Evolutionary conservation across 2,888 invertebrate species (phyloP), one percentile per base, ranked within the genome.

Genomic region (Criorhina ranunculi): DNA sequence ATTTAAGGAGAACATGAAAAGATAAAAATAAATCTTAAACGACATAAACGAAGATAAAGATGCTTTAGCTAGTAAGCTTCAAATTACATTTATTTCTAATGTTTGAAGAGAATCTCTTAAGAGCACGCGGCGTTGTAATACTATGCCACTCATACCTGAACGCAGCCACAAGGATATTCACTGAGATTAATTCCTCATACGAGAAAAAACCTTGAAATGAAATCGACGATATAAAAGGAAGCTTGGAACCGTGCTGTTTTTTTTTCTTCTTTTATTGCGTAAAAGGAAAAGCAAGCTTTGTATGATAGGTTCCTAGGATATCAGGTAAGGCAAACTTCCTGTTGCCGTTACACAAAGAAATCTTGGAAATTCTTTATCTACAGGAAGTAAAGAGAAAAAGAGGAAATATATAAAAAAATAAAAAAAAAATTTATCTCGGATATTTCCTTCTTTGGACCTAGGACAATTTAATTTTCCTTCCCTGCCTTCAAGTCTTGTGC

Each of bases 11-110:
- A 4, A 24, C 2, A 24, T 24, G 24, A 24, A 35, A 15, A 37
- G 49, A 51, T 66, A 29, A 66, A 49, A 66, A 66, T 57, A 57
- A 37, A 57, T 57, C 64, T 51, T 35, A 49, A 66, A 37, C 37
- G 57, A 37, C 33, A 46, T 17, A 33, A 66, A 49, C 37, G 24
- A 51, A 46, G 44, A 11, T 62, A 19, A 46, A 37, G 60, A 31
- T 62, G 9, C 37, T 51, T n/a, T 51, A 51, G 49, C 37, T 51
- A 24, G 24, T 9, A 35, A 37, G 64, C 49, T 15, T 66, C 35
- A 12, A 24, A 37, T 66, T 51, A 51, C 51, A 24, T 51, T 37
- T 37, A 57, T 53, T 53, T 53, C 2, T 5, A 11, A 37, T 57
- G 37, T 57, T 57, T 37, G 29, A 11, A 1, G 19, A 37, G 24